Conservation (phyloP, 1,140 invertebrate genomes). For the Drosophila funebris region DNA sequence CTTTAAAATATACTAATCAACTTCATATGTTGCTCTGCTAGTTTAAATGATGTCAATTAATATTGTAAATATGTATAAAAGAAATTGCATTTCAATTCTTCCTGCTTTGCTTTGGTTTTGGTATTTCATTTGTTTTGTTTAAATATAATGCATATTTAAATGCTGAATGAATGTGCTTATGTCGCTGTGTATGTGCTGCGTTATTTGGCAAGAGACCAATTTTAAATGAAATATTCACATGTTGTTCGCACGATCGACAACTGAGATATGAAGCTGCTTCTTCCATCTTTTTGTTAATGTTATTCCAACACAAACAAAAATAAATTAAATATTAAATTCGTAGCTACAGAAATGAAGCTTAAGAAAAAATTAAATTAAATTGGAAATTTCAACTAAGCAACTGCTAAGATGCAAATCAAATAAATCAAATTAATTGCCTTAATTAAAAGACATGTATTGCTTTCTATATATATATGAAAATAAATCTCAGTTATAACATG, state of each 20-base stretch:
- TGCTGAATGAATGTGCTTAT: constrained; percentile 56
- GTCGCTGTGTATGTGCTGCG: constrained; percentile 9
- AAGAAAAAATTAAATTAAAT: not conserved
- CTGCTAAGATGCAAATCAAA: not conserved
- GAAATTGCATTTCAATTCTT: constrained; percentile 12
- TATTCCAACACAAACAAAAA: not conserved
- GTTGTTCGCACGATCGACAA: constrained; percentile 4
- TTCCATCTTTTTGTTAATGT: not conserved
- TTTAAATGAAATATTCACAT: constrained; percentile 44
- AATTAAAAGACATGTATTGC: not conserved
- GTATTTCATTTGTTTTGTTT: constrained; percentile 7
- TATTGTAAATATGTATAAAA: constrained; percentile 44
- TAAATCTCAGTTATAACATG: not conserved
- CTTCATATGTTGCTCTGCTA: too few relatives aligned
- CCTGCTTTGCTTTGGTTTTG: constrained; percentile 35
- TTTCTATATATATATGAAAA: not conserved
- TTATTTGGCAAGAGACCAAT: constrained; percentile 59
- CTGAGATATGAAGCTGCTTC: not conserved
- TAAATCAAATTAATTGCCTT: not conserved
- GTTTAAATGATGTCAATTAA: constrained; percentile 42
- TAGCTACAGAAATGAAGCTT: too few relatives aligned
- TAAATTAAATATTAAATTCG: not conserved
- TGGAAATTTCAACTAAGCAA: constrained; percentile 15
- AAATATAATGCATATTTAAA: constrained; percentile 19
- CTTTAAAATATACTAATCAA: too few relatives aligned